phyloP scores from a whole-genome alignment of 2,888 invertebrate genomes.

The Aproaerema taeniolella region DNA sequence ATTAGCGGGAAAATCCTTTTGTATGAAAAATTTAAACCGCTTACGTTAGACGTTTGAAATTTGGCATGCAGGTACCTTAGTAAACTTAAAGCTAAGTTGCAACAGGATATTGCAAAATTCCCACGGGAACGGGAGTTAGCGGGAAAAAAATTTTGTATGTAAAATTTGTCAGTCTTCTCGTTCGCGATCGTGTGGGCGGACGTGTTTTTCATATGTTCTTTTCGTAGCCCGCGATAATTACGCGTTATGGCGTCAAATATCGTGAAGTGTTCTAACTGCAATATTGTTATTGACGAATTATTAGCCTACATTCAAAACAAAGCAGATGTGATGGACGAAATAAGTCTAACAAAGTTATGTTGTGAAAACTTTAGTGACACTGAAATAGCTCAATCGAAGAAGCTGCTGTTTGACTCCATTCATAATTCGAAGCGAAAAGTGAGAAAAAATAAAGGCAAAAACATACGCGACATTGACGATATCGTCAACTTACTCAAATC shows the following conservation, averaged over 20 bases:
- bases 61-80: too few species aligned
- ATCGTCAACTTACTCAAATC: neutral
- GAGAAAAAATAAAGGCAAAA: constrained; percentile 1
- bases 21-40: too few species aligned
- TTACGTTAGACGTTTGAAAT: too few species aligned
- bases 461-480: constrained; percentile 2
- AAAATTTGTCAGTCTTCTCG: neutral
- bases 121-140: too few species aligned
- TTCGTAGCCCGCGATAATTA: neutral
- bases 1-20: too few species aligned
- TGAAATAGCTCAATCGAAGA: neutral
- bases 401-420: neutral
- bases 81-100: too few species aligned
- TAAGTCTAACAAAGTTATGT: neutral
- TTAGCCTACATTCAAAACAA: constrained; percentile 4
- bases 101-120: too few species aligned
- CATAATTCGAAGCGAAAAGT: neutral
- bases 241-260: neutral
- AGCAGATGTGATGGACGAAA: constrained; percentile 3
- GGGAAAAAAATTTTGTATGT: too few species aligned
- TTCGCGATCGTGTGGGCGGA: neutral
- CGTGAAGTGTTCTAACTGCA: constrained; percentile 4
- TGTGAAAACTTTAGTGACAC: constrained; percentile 1
- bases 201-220: neutral
- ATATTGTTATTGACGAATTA: constrained; percentile 1